These are phyloP conservation scores for Phoenicopterus ruber DNA, from an alignment of 2,113 vertebrate genomes.

Conservation along the genomic window DNA sequence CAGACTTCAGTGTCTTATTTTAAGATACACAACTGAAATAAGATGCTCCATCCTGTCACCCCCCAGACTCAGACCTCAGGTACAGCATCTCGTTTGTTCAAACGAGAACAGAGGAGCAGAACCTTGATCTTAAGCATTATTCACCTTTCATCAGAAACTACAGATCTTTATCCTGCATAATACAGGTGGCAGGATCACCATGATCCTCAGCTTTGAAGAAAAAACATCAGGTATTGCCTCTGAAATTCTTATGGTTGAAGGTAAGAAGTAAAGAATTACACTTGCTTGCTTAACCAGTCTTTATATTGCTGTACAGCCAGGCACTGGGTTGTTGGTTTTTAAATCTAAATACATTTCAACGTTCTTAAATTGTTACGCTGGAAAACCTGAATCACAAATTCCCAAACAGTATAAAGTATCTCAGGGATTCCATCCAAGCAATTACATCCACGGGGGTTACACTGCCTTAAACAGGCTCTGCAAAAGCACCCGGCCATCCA, in stretches of 20 bases:
- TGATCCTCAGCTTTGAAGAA: not conserved
- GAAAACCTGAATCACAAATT: not conserved
- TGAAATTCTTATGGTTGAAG: not conserved
- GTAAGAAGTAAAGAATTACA: not conserved
- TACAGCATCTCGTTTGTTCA: not conserved
- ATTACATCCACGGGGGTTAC: rapidly evolving
- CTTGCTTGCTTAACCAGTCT: not conserved
- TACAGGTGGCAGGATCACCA: not conserved
- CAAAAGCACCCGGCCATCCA: rapidly evolving
- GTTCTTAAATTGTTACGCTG: rapidly evolving
- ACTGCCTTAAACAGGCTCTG: rapidly evolving
- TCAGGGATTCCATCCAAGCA: rapidly evolving
- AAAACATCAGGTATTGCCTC: not conserved
- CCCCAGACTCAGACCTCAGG: not conserved
- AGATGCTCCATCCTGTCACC: not conserved
- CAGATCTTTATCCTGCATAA: not conserved
- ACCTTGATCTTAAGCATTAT: not conserved
- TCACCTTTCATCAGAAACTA: not conserved
- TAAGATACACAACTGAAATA: not conserved
- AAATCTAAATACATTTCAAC: not conserved
- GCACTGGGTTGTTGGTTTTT: rapidly evolving
- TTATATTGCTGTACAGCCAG: rapidly evolving
- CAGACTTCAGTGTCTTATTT: not conserved
- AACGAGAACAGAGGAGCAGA: not conserved
- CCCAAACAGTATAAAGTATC: rapidly evolving